Base-by-base conservation (phyloP, 1,140 invertebrate species). In the Steinernema khuongi region DNA sequence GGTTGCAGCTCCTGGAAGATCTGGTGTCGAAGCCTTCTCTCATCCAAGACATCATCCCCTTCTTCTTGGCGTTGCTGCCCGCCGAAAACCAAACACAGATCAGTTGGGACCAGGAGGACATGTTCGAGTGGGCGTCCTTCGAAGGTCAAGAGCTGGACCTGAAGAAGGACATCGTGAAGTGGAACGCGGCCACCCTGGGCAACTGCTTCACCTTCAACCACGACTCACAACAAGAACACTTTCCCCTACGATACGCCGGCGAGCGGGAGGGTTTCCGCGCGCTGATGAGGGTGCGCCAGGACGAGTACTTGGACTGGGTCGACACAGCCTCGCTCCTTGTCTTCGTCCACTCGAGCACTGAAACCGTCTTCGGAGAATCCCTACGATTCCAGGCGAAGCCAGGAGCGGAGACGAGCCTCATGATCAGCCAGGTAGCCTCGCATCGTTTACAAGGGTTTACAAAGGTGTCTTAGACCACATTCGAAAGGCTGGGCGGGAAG, bases 41-140 rank as follows among this genome's bases (percentile, higher is more conserved):
- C 31, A 74, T 79, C 30, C 74, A 74, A 26, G 77, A 79, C 30
- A 43, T 79, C 31, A 70, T 74, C 0, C 77, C 77, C 1, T 79
- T 79, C 68, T 72, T 75, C 74, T 79, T 36, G 76, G 82, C 81
- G 74, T 79, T 73, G 72, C 81, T 29, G 87, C 88, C 28, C 89
- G 90, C 0, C 94, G 94, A 0, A 94, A 93, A 0, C 89, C 92
- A 73, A 82, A 84, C 77, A 86, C 85, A 78, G 92, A 95, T 0
- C 93, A 96, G 83, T 87, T 96, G 31, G 90, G 69, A 70, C 32
- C 44, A 33, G 14, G 68, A 71, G 1, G 77, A 79, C 31, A 17
- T 79, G 22, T 77, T 79, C 50, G 26, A 44, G 4, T 74, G 75
- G 71, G 72, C 67, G 36, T 30, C 68, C 11, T 79, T 68, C 68